These are phyloP conservation scores for Pyrocoelia pectoralis DNA, from an alignment of 2,888 invertebrate species.

Conservation along the genomic window DNA sequence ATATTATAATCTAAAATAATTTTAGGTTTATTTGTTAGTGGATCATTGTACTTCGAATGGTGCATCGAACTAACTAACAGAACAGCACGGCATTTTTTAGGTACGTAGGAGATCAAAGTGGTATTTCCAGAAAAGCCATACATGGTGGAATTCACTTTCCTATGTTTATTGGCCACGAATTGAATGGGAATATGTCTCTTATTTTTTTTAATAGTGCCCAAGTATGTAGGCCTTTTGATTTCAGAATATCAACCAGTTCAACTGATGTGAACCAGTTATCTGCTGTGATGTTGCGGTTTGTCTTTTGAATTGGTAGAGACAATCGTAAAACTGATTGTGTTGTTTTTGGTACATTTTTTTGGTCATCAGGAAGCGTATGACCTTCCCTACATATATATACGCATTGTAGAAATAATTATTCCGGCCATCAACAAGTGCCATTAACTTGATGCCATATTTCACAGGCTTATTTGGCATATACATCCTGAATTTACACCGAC, in stretches of 20 bases:
- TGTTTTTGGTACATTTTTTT: constrained; percentile 1
- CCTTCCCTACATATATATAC: background rate
- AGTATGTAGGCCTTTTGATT: constrained; percentile 16
- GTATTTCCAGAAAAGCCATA: constrained; percentile 38
- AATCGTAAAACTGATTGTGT: background rate
- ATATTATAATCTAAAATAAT: background rate
- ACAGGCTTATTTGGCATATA: background rate
- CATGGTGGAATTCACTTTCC: constrained; percentile 25
- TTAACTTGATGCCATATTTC: background rate
- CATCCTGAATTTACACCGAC: constrained; percentile 1
- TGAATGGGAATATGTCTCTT: constrained; percentile 43
- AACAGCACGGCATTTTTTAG: background rate
- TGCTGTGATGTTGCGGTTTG: constrained; percentile 2
- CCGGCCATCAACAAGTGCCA: background rate
- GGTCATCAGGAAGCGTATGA: background rate
- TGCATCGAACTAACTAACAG: background rate
- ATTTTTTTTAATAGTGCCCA: constrained; percentile 44
- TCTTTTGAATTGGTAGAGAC: background rate
- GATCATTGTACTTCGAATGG: background rate
- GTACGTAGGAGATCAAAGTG: background rate
- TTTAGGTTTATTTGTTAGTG: background rate
- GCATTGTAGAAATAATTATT: too few species aligned
- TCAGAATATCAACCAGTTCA: background rate
- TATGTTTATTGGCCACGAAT: constrained; percentile 39
- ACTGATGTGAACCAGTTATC: background rate